Evolutionary conservation across 2,888 invertebrate species (phyloP).

Genomic region (Pollenia angustigena): DNA sequence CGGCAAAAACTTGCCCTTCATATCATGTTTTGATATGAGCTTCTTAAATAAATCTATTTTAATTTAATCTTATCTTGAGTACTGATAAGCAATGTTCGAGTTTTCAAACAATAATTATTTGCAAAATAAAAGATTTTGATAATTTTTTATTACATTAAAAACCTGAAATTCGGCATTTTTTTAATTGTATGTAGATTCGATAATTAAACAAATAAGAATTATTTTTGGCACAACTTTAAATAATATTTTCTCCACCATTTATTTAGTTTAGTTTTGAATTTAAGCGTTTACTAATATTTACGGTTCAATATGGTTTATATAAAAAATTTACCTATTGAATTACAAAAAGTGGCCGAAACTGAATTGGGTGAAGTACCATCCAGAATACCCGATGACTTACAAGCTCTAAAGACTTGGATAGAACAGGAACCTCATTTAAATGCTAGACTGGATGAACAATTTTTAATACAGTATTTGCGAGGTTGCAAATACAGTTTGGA

Average conservation of each 20-base stretch:
- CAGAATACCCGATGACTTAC: slow-evolving; percentile 79
- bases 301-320: neutral
- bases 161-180: too few species aligned
- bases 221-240: too few species aligned
- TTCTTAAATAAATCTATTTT: too few species aligned
- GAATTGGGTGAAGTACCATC: slow-evolving; percentile 85
- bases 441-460: slow-evolving; percentile 82
- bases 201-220: too few species aligned
- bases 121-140: too few species aligned
- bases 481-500: slow-evolving; percentile 86
- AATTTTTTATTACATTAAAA: too few species aligned
- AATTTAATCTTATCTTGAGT: too few species aligned
- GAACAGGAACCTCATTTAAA: slow-evolving; percentile 84
- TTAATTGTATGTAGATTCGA: too few species aligned
- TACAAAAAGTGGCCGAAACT: slow-evolving; percentile 81
- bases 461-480: slow-evolving; percentile 84
- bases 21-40: too few species aligned
- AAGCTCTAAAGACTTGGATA: slow-evolving; percentile 84
- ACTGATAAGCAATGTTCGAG: too few species aligned
- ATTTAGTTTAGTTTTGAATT: slow-evolving; percentile 81
- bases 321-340: neutral
- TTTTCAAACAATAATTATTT: too few species aligned
- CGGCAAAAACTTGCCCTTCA: too few species aligned
- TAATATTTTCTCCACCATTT: neutral
- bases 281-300: neutral